Evolutionary conservation across 1,140 invertebrate species (phyloP), one percentile per base, ranked within the genome.

Genomic region (Penaeus vannamei): DNA sequence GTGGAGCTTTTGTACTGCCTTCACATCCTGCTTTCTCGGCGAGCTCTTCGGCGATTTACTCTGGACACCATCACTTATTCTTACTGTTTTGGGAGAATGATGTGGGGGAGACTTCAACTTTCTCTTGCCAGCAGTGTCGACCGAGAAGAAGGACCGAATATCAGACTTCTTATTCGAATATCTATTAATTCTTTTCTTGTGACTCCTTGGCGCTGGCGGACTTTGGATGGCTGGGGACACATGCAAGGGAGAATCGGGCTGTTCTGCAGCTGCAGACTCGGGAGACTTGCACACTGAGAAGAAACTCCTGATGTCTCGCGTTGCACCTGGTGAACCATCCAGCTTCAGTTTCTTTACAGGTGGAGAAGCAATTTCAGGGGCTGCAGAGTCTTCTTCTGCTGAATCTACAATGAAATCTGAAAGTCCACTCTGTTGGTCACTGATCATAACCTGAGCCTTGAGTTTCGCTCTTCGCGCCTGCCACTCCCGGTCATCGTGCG

Each of bases 391-490:
- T 61, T 7, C 23, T 64, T 76, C 59, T 42, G 26, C 19, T 26
- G 19, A 26, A 42, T 46, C 42, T 84, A 46, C 83, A 76, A 23
- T 29, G 61, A 46, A 79, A 4, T 77, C 64, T 29, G 64, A 61
- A 53, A 79, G 7, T 46, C 82, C 83, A 59, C 53, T 89, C 60
- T 84, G 53, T 46, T 72, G 87, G 62, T 89, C 87, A 84, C 87
- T 89, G 26, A 89, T 89, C 87, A 85, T 89, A 46, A 89, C 59
- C 36, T 89, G 87, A 19, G 87, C 87, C 53, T 85, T 89, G 7
- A 89, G 82, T 53, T 89, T 89, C 8, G 87, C 87, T 84, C 87
- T 83, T 64, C 87, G 59, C 29, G 87, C 82, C 42, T 89, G 87
- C 87, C 87, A 89, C 32, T 89, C 82, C n/a, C 87, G 83, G 60